Percentiles rank a stretch among this genome's conserved stretches.
Evolutionary conservation across 1,140 invertebrate genomes (phyloP).

Genomic region (Geopemphigus sp.): DNA sequence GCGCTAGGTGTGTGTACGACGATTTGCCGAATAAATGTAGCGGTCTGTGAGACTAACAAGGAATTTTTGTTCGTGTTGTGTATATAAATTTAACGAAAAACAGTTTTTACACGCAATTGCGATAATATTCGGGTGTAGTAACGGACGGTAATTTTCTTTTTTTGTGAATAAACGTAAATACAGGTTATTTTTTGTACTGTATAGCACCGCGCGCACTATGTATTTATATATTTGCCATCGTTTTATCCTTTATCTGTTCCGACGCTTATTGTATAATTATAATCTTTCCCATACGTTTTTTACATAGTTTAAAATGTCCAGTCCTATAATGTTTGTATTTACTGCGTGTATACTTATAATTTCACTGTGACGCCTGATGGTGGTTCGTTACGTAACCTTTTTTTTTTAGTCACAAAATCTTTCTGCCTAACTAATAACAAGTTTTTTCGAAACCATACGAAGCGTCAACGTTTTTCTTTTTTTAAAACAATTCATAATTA

Average conservation of each 20-base stretch:
- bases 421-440: not conserved
- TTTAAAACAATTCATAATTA: not conserved
- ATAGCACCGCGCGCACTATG: not conserved
- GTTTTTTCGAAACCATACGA: not conserved
- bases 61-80: too few species aligned
- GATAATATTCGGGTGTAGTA: not conserved
- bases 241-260: not conserved
- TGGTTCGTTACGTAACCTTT: not conserved
- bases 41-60: too few species aligned
- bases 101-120: not conserved
- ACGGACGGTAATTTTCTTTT: not conserved
- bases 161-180: not conserved
- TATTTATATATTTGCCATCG: not conserved
- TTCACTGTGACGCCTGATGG: not conserved
- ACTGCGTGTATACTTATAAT: not conserved
- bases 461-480: not conserved
- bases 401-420: not conserved
- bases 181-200: not conserved
- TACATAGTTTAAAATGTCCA: too few species aligned
- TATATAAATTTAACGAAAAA: not conserved
- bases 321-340: too few species aligned
- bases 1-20: too few species aligned
- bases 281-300: not conserved
- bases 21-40: too few species aligned
- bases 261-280: not conserved